Evolutionary conservation across 2,888 invertebrate species (phyloP).

Genomic region (Melanchra persicariae): DNA sequence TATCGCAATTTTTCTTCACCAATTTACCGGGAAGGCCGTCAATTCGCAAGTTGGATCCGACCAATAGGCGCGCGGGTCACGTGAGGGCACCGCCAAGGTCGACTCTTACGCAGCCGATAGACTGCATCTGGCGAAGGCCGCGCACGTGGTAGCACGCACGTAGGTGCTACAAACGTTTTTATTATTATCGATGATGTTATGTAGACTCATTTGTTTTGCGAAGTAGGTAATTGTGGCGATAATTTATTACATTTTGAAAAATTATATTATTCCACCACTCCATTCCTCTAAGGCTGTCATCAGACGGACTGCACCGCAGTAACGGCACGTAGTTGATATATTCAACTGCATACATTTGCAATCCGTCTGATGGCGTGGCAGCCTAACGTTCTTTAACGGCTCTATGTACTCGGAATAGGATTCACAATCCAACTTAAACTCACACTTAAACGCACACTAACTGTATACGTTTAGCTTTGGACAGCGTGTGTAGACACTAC

Average conservation of each 20-base stretch:
- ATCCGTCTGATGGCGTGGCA: no score
- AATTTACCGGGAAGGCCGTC: slow-evolving; percentile 27
- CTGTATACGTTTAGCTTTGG: no score
- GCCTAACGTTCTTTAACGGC: no score
- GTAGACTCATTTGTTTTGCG: slow-evolving; percentile 32
- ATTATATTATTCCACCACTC: background rate
- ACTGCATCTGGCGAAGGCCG: slow-evolving; percentile 66
- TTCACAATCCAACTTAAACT: no score
- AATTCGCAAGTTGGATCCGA: slow-evolving; percentile 46
- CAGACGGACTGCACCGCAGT: no score
- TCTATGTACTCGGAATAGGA: no score
- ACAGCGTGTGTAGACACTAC: no score
- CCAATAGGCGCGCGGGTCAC: slow-evolving; percentile 58
- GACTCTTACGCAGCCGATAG: slow-evolving; percentile 57
- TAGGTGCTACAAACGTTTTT: slow-evolving; percentile 36
- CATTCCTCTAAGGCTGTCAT: no score
- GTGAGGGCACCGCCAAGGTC: slow-evolving; percentile 66
- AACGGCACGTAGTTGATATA: no score
- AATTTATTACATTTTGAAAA: background rate
- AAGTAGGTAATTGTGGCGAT: background rate
- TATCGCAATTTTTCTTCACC: slow-evolving; percentile 14
- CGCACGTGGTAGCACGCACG: slow-evolving; percentile 65
- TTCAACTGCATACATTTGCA: no score
- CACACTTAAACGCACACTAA: no score
- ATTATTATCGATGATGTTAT: slow-evolving; percentile 58